Base-by-base conservation (phyloP, 1,140 invertebrate species). In the Drosophila yakuba region DNA sequence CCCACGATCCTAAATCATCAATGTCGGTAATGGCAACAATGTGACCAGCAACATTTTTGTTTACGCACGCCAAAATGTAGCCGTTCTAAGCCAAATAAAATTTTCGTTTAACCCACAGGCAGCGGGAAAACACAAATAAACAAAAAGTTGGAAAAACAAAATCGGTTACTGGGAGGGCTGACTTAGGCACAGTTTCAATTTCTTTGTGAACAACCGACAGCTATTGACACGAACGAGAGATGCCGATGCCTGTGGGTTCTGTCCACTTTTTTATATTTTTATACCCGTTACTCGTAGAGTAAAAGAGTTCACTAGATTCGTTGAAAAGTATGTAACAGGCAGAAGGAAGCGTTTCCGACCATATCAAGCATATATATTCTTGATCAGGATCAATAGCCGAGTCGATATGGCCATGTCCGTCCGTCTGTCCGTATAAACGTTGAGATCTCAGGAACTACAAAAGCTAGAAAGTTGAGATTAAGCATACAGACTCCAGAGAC, bases 151-250 rank as follows among this genome's bases (percentile, higher is more conserved):
- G 17, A 44, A 63, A 63, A 63, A 63, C 58, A 44, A 68, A 68
- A 63, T 67, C 41, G 32, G 57, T 64, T 43, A 63, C 45, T 28
- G 60, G 38, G 38, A 51, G 38, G 47, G 64, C 67, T 43, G 61
- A 75, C 73, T 75, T 66, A 58, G 72, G 72, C 73, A 66, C 48
- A 75, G 73, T 75, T 75, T 47, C 73, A 75, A 75, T 75, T 75
- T 67, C 61, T 75, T 75, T 75, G 61, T 36, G 54, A 60, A n/a
- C 61, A 71, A 64, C 72, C 54, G 60, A 63, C 51, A 74, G 72
- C 69, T 75, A 75, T 75, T 75, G 73, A 75, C 72, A 67, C 45
- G 73, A 52, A 60, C 39, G 35, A 73, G 38, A 68, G 67, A 45
- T 54, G 69, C 69, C 54, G 61, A 75, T 61, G 72, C 73, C 72